phyloP scores from a whole-genome alignment of 2,113 vertebrate genomes.

The Crocuta crocuta region DNA sequence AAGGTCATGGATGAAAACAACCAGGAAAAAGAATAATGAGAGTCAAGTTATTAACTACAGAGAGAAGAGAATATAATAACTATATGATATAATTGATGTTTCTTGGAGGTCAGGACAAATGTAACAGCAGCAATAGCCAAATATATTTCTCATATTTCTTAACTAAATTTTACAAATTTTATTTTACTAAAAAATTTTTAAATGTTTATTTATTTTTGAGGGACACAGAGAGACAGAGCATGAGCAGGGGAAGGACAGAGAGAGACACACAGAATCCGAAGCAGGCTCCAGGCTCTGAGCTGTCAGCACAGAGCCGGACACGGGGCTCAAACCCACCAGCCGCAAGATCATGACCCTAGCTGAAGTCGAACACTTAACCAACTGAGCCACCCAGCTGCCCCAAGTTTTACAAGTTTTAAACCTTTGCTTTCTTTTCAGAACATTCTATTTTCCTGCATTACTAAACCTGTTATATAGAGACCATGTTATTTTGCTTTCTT shows the following conservation, averaged over 20 bases:
- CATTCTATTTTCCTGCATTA: neutral
- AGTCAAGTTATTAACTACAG: neutral
- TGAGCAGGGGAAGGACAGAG: too few relatives aligned
- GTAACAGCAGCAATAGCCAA: neutral
- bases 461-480: neutral
- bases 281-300: too few relatives aligned
- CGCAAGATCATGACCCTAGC: too few relatives aligned
- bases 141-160: neutral
- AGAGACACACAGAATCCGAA: too few relatives aligned
- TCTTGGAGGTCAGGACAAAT: neutral
- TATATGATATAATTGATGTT: neutral
- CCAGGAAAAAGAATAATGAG: neutral
- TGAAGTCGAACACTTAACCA: too few relatives aligned
- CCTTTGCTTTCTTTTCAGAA: neutral
- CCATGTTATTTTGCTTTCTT: neutral
- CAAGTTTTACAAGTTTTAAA: neutral
- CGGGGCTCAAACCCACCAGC: too few relatives aligned
- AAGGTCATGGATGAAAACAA: neutral
- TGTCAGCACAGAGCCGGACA: too few relatives aligned
- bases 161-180: neutral
- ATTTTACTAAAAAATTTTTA: neutral
- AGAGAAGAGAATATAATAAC: neutral
- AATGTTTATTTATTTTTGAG: too few relatives aligned
- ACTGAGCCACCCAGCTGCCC: too few relatives aligned
- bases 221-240: too few relatives aligned